Evolutionary conservation across 2,888 invertebrate species (phyloP), one percentile per base, ranked within the genome.

Genomic region (Eulithis prunata): DNA sequence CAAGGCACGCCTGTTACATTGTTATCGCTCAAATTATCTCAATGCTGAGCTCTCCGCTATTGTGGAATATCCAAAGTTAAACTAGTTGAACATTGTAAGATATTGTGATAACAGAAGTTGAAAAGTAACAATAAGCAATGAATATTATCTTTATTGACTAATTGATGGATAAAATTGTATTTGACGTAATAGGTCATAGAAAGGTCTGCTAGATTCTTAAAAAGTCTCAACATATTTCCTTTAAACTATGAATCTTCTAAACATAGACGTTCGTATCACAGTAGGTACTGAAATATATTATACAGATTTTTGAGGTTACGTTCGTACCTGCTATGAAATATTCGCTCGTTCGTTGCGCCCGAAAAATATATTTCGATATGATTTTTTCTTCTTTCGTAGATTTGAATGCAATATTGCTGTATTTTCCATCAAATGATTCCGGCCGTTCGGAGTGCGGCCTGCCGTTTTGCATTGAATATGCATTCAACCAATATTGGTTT

Each of bases 11-110:
- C 69, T 75, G 68, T 75, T 79, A 75, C 71, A 69, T 76, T 81
- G 77, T 80, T 83, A 82, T 84, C 82, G 77, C 70, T 75, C 73
- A 75, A 81, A 82, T 83, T 81, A 81, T 83, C 79, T 76, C 68
- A 72, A 71, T 70, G 73, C 72, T 75, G 63, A 69, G 73, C 72
- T 75, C 66, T 68, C 67, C 71, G 66, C 61, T 62, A 70, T 73
- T 71, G 72, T 69, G 49, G 57, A 67, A 75, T 71, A 66, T 74
- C 72, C 68, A 68, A 67, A 68, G 65, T 69, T 68, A 62, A 66
- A 62, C 64, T 65, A 64, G 68, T 66, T 32, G 66, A 70, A 66
- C 70, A 67, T 70, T 67, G 62, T 49, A 65, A 56, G 69, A 70
- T 70, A 65, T 64, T 64, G 8, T 11, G 41, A 41, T 41, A 41